phyloP scores from a whole-genome alignment of 1,140 invertebrate species.

The Apis cerana region DNA sequence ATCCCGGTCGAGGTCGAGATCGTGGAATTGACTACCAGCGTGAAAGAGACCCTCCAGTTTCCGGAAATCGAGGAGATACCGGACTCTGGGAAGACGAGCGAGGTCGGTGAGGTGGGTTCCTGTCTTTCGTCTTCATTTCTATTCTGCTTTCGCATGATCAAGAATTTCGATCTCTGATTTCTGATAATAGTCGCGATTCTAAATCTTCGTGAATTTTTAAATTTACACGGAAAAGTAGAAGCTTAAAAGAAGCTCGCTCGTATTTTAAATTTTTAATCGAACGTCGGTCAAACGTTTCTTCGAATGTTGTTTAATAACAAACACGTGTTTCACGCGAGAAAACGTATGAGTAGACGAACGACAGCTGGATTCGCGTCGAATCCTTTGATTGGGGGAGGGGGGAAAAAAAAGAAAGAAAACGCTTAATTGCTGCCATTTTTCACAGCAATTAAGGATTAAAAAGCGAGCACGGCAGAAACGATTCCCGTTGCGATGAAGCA shows the following conservation, averaged over 20 bases:
- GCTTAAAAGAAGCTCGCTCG: too few species aligned
- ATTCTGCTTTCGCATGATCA: neutral
- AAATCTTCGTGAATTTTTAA: too few species aligned
- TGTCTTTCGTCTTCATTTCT: neutral
- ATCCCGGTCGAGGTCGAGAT: conserved; percentile 73
- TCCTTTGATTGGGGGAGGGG: too few species aligned
- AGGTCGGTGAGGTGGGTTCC: conserved; percentile 69
- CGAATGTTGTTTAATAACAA: neutral
- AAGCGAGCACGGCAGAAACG: neutral
- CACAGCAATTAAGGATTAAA: neutral
- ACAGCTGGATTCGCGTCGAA: too few species aligned
- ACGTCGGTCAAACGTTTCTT: too few species aligned
- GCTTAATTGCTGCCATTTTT: conserved; percentile 8
- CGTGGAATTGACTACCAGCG: conserved; percentile 75
- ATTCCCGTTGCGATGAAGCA: neutral
- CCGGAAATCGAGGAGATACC: conserved; percentile 77
- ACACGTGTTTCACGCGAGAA: neutral
- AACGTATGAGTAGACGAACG: neutral
- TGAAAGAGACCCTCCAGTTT: conserved; percentile 77
- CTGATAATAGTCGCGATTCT: too few species aligned
- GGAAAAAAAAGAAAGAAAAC: too few species aligned
- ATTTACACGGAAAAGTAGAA: too few species aligned
- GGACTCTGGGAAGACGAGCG: conserved; percentile 74
- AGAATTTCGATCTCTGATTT: too few species aligned
- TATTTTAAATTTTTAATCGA: too few species aligned